Evolutionary conservation across 1,140 invertebrate genomes (phyloP), one percentile per base, ranked within the genome.

Genomic region (Whitmania pigra): DNA sequence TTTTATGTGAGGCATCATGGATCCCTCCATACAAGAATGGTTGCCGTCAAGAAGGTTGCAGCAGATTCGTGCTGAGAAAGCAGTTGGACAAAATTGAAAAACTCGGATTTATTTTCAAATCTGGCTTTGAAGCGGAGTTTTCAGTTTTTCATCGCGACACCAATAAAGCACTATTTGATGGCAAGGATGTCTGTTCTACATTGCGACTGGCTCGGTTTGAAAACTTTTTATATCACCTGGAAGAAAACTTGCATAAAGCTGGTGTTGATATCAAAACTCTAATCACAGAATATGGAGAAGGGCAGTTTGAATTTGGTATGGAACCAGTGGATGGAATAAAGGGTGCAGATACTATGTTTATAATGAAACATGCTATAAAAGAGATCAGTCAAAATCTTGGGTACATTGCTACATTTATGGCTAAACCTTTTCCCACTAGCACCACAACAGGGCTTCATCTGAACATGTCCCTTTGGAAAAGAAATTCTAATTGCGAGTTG

Each of bases 401-500:
- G 20, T 43, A 57, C 27, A 68, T 40, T 29, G 73, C 72, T 6
- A 71, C 71, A n/a, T 75, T 75, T 40, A 75, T 75, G 75, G 53
- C 75, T 7, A 73, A 73, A 60, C 75, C 75, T 22, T 27, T 53
- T 43, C n/a, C 25, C 0, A 20, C 15, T 13, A 54, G 43, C n/a
- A 1, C 2, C 20, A 63, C 36, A 40, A 66, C 31, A n/a, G 75
- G 74, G 2, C 36, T 67, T 55, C 75, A 75, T 71, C 72, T 67
- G 57, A 75, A 75, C 66, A 74, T 75, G 57, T 75, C 75, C 29
- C 25, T 75, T 6, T 75, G 73, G 73, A 40, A 2, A n/a, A 63
- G 22, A 63, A 71, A 72, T 31, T 6, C 11, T n/a, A 55, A 53
- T 40, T 40, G 71, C 17, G 18, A 67, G 20, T 13, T 63, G 22